Evolutionary conservation across 23 tunicate species (phyloP).

Genomic region (Halocynthia roretzi): DNA sequence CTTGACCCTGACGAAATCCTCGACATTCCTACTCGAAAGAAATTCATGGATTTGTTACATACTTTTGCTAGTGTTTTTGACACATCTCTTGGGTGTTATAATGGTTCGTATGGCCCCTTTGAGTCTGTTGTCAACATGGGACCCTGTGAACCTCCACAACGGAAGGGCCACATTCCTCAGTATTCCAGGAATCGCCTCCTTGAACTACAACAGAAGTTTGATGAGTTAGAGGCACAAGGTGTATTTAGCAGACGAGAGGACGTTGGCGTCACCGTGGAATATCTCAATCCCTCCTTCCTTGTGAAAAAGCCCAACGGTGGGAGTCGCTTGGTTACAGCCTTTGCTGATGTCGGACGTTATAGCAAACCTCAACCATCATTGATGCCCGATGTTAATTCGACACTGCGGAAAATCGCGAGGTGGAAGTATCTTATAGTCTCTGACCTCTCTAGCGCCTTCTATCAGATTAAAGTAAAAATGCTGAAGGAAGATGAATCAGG

Average conservation of each 20-base stretch:
- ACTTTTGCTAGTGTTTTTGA: background rate
- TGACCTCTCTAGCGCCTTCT: background rate
- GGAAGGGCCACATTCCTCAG: background rate
- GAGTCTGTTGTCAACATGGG: slow-evolving; percentile 2
- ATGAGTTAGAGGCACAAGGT: background rate
- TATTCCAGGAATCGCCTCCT: background rate
- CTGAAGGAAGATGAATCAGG: no score
- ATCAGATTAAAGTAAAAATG: no score
- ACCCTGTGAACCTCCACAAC: background rate
- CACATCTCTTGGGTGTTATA: background rate
- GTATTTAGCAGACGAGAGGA: background rate
- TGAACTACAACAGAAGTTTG: background rate
- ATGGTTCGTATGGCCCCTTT: background rate
- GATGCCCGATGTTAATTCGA: background rate
- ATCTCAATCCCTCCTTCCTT: no score
- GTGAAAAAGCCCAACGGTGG: no score
- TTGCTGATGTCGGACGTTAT: background rate
- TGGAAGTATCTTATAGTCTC: background rate
- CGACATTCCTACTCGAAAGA: background rate
- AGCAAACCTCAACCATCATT: slow-evolving; percentile 1
- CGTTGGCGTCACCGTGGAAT: background rate
- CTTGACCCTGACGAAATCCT: background rate
- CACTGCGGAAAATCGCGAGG: background rate
- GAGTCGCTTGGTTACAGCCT: background rate
- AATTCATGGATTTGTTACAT: background rate